Conservation (phyloP, 2,113 vertebrate species). For the Okapia johnstoni region DNA sequence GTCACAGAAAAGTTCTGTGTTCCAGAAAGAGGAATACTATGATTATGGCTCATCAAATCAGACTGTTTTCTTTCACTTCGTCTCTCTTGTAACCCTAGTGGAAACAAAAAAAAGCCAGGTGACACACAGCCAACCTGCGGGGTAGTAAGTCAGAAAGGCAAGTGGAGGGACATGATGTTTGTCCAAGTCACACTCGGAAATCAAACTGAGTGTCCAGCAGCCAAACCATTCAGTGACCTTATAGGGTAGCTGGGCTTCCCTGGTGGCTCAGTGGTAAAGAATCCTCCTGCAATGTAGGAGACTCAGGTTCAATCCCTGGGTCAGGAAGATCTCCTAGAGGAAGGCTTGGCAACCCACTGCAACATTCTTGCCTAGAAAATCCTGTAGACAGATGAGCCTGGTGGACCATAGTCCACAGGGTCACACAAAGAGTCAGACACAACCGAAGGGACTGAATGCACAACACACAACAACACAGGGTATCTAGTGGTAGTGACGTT, state of each 20-base stretch:
- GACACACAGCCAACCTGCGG: not conserved
- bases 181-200: not conserved
- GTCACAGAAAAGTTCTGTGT: slow-evolving; percentile 24
- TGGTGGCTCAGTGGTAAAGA: not conserved
- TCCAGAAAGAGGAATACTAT: slow-evolving; percentile 26
- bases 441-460: not conserved
- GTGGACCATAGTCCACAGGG: not conserved
- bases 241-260: not conserved
- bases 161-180: not conserved
- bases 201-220: not conserved
- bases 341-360: not conserved
- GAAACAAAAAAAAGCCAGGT: not conserved
- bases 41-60: slow-evolving; percentile 55
- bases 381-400: not conserved
- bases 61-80: not conserved
- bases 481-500: too few species aligned
- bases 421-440: not conserved
- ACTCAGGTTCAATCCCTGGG: not conserved
- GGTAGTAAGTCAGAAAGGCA: not conserved
- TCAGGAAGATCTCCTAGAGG: not conserved
- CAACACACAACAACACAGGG: not conserved
- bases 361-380: not conserved
- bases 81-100: not conserved
- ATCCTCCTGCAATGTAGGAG: not conserved
- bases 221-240: not conserved